Evolutionary conservation across 2,113 vertebrate species (phyloP).

Genomic region (Eretmochelys imbricata): DNA sequence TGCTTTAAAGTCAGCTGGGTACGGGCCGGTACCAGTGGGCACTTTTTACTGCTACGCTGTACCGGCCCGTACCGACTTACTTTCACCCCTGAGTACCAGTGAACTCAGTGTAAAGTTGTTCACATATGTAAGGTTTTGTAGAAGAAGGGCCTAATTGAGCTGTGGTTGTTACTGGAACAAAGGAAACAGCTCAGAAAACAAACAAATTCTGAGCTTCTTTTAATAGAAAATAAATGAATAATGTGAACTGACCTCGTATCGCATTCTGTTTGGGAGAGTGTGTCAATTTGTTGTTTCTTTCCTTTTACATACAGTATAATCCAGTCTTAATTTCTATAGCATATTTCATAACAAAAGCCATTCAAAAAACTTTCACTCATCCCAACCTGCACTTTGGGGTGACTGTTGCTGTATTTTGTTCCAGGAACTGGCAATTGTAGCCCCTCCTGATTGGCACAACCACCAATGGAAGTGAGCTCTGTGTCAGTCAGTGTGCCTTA

Average conservation of each 20-base stretch:
- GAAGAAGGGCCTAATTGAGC: not conserved
- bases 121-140: not conserved
- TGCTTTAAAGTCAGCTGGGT: too few species aligned
- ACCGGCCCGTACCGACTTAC: too few species aligned
- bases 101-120: not conserved
- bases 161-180: not conserved
- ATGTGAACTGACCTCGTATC: rapidly evolving
- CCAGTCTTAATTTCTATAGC: not conserved
- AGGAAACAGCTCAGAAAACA: not conserved
- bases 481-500: rapidly evolving
- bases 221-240: not conserved
- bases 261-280: not conserved
- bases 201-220: not conserved
- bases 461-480: rapidly evolving
- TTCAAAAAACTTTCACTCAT: not conserved
- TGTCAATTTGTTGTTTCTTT: not conserved
- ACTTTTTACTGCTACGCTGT: too few species aligned
- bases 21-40: too few species aligned
- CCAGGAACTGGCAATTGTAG: not conserved
- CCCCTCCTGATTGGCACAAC: not conserved
- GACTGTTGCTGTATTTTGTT: not conserved
- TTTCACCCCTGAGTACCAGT: not conserved
- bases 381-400: not conserved
- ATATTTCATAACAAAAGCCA: not conserved
- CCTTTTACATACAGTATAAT: not conserved